Evolutionary conservation across 1,140 invertebrate species (phyloP).

Genomic region (Paraescarpia echinospica): DNA sequence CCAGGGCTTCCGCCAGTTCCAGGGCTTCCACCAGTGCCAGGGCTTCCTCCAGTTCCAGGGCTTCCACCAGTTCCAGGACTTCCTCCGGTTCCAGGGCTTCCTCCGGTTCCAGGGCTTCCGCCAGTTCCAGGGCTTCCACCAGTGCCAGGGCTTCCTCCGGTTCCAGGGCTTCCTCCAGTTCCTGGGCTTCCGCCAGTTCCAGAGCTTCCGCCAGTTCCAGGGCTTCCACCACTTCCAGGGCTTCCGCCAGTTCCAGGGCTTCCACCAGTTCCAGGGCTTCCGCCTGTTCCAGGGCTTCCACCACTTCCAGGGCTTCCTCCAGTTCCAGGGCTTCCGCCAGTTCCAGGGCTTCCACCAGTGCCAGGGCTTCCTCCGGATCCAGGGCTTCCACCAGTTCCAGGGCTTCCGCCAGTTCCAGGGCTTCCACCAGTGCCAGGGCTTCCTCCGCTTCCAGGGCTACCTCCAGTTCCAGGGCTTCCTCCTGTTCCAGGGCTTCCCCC

Average conservation of each 20-base stretch:
- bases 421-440: not conserved
- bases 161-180: not conserved
- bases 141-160: not conserved
- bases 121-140: not conserved
- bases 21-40: not conserved
- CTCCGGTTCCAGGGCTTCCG: not conserved
- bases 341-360: not conserved
- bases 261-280: not conserved
- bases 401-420: not conserved
- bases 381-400: not conserved
- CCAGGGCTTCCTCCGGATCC: not conserved
- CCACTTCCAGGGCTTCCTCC: not conserved
- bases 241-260: not conserved
- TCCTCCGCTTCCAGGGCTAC: not conserved
- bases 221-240: not conserved
- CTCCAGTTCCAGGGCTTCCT: not conserved
- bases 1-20: not conserved
- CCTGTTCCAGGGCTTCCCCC: not conserved
- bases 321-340: not conserved
- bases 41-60: not conserved
- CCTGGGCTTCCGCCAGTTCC: not conserved
- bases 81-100: not conserved
- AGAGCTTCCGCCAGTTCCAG: not conserved
- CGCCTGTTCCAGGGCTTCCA: not conserved
- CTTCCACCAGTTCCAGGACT: not conserved